Base-by-base conservation (phyloP, 1,140 invertebrate species). In the Drosophila parvula region DNA sequence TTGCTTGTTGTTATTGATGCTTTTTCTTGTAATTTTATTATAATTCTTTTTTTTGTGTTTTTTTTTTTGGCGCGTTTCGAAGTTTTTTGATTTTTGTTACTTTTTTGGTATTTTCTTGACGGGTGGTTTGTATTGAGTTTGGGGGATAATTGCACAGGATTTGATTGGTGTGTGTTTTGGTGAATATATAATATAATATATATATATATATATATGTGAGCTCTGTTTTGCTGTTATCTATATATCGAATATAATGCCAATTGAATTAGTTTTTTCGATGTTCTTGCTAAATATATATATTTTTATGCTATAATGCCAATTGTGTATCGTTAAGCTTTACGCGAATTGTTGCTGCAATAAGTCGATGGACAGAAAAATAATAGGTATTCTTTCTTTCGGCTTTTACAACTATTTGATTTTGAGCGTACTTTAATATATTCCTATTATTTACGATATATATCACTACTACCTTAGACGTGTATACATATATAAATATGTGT, bases 91-190 rank as follows among this genome's bases (percentile, higher is more conserved):
- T 57, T 55, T 74, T 61, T 14, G 18, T 48, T 60, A 22, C 32
- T 75, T 79, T 70, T 81, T 86, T 88, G 82, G 82, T 85, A 85
- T 81, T 81, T 86, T 81, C 78, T 82, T 79, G 70, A 48, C 78
- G 60, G 65, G 30, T 71, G 16, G n/a, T 53, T 36, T 34, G 14
- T n/a, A 61, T 69, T 34, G 36, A 28, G 53, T 57, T 56, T 69
- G 58, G 51, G 51, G 64, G 50, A 55, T 55, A 78, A 82, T 83
- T 62, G 68, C 64, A 74, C 61, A 44, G 77, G 69, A 55, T 75
- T 56, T 57, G 63, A 27, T 70, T 65, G 65, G 69, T 64, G 74
- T 57, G 65, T 74, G 61, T 64, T 73, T 71, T 62, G 27, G 41
- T 68, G 67, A 74, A 47, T 65, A 45, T 75, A 32, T 56, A 38